Evolutionary conservation across 2,797 vertebrate genomes (phyloP).

Genomic region (Florisuga fusca): DNA sequence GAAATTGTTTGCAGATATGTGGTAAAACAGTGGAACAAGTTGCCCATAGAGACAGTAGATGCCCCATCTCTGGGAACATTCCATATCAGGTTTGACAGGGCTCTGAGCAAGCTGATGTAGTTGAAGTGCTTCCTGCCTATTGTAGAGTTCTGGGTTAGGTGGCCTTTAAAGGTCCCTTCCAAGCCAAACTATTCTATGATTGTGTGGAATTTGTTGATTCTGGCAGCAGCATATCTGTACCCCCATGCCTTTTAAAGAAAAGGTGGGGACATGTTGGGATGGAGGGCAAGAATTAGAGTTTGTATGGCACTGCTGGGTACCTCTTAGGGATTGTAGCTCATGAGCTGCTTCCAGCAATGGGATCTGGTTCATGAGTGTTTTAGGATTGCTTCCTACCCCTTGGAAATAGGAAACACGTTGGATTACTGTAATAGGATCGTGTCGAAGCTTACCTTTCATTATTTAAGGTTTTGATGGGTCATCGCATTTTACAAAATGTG

Average conservation of each 20-base stretch:
- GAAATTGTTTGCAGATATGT: not conserved
- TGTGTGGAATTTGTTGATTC: not conserved
- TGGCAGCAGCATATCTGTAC: not conserved
- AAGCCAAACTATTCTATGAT: not conserved
- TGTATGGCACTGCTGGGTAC: not conserved
- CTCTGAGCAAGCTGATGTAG: not conserved
- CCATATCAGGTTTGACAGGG: not conserved
- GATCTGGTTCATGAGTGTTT: not conserved
- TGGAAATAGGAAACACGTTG: not conserved
- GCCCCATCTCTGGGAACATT: not conserved
- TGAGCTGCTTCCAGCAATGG: not conserved
- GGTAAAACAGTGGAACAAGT: not conserved
- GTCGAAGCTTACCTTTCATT: not conserved
- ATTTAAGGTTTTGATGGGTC: not conserved
- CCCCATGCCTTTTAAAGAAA: not conserved
- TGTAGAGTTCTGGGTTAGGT: not conserved
- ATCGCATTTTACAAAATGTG: not conserved
- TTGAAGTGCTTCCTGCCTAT: not conserved
- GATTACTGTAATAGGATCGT: not conserved
- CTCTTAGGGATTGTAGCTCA: accelerated
- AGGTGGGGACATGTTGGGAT: not conserved
- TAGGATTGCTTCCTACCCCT: not conserved
- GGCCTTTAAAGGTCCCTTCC: not conserved
- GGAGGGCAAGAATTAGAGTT: not conserved
- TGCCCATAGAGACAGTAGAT: not conserved